Base-by-base conservation (phyloP, 2,888 invertebrate species). In the Heteromyza rotundicornis region DNA sequence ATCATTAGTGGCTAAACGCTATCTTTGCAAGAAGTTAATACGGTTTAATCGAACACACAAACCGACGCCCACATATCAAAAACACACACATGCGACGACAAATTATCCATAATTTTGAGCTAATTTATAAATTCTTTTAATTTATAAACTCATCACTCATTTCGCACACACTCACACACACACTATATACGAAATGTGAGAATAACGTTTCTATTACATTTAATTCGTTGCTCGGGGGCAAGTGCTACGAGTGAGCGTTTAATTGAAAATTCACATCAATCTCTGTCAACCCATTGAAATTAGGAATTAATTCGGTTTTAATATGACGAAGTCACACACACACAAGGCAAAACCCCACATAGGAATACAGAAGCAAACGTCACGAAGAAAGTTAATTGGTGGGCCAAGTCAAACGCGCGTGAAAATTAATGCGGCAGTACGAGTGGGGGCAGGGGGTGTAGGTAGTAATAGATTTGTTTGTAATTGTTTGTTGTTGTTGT, bases 211-310 rank as follows among this genome's bases (percentile, higher is more conserved):
- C 3, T 12, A 2, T 3, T 3, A n/a, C 40, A n/a, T 40, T n/a
- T 8, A 40, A n/a, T n/a, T 8, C 8, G 2, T 40, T n/a, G 40
- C 14, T 40, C 40, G 40, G n/a, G 32, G 10, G 40, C 40, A n/a
- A n/a, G 3, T 14, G n/a, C 40, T 5, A 27, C 27, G 10, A 7
- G 40, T 40, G 40, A 14, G n/a, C 40, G 36, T 67, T 66, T 68
- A 69, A 69, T 68, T 68, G 65, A 65, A 68, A 65, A 64, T 63
- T 68, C 68, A 68, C 69, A 69, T 69, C 69, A 66, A 69, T 69
- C 69, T 65, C 68, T 69, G 69, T 69, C 69, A 69, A 67, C 58
- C 60, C 59, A 65, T 67, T 69, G 66, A 69, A 68, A 68, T 70
- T 68, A 66, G 65, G 63, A 69, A 70, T 70, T 70, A 70, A 69